Evolutionary conservation across 2,888 invertebrate species (phyloP).

Genomic region (Rotaria magnacalcarata): DNA sequence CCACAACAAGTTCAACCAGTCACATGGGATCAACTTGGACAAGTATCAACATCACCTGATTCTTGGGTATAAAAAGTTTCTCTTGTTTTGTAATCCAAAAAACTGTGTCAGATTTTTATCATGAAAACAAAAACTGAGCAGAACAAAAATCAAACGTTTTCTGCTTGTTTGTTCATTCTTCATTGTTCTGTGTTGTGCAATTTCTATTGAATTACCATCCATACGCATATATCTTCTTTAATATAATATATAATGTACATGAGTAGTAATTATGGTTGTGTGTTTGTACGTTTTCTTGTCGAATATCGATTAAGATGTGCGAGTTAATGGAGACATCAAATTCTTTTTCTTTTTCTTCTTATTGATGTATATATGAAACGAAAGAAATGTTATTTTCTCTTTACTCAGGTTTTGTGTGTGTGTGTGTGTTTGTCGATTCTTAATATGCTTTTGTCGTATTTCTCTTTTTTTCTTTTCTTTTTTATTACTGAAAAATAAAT

Average conservation of each 20-base stretch:
- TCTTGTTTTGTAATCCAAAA: no score
- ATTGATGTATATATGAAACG: background rate
- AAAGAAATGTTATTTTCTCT: slow-evolving; percentile 18
- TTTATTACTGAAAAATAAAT: background rate
- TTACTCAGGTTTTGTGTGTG: background rate
- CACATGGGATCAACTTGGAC: slow-evolving; percentile 28
- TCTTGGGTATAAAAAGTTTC: background rate
- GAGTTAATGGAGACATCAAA: background rate
- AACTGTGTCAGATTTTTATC: slow-evolving; percentile 4
- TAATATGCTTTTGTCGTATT: slow-evolving; percentile 20
- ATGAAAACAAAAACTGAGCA: background rate
- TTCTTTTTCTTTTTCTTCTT: background rate
- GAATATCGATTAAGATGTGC: background rate
- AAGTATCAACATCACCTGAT: slow-evolving; percentile 21
- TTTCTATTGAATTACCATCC: background rate
- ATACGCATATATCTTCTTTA: background rate
- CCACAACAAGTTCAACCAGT: slow-evolving; percentile 18
- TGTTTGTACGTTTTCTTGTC: slow-evolving; percentile 2
- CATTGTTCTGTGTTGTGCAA: background rate
- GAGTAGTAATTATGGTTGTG: slow-evolving; percentile 3
- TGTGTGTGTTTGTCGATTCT: background rate
- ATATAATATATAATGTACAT: background rate
- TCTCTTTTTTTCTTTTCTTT: background rate
- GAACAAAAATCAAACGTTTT: background rate
- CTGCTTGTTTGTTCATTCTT: background rate